A percentile compares a stretch with the other conserved stretches of the same genome.
Conservation (phyloP, 2,113 vertebrate species). For the Hippoglossus stenolepis region DNA sequence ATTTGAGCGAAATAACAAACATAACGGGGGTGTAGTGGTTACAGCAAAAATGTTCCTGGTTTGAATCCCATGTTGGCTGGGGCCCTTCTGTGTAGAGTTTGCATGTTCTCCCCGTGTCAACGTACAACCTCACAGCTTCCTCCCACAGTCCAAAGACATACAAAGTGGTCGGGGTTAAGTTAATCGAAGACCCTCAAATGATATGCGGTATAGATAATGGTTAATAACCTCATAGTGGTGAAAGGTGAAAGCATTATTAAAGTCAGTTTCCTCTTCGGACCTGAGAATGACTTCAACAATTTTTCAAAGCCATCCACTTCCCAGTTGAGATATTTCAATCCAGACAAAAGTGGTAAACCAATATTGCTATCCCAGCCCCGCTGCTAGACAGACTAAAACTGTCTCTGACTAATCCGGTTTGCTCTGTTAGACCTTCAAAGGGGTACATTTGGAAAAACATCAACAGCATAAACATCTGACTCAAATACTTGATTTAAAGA, state of each 20-base stretch:
- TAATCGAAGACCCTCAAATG: too few relatives aligned
- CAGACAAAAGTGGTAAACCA: neutral
- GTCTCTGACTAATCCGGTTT: neutral
- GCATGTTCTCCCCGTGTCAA: neutral
- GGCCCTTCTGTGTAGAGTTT: neutral
- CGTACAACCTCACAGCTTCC: too few relatives aligned
- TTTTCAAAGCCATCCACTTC: neutral
- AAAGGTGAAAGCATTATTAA: too few relatives aligned
- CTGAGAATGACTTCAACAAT: neutral
- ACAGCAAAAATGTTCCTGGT: neutral
- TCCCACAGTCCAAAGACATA: too few relatives aligned
- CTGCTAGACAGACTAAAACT: conserved; percentile 1
- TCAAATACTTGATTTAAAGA: neutral
- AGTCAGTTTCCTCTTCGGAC: neutral
- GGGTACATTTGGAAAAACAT: conserved; percentile 5
- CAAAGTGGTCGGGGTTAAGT: too few relatives aligned
- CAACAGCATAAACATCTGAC: neutral
- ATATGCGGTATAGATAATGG: too few relatives aligned
- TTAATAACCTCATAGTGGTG: neutral
- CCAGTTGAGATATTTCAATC: neutral
- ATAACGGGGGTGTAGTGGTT: neutral
- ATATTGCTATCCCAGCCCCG: neutral
- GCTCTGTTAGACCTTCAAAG: neutral
- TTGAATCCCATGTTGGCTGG: too few relatives aligned
- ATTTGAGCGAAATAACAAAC: neutral